Conservation (phyloP, 37 sponge, comb jelly and placozoan species). For the Chondrilla cf. caribensis region DNA sequence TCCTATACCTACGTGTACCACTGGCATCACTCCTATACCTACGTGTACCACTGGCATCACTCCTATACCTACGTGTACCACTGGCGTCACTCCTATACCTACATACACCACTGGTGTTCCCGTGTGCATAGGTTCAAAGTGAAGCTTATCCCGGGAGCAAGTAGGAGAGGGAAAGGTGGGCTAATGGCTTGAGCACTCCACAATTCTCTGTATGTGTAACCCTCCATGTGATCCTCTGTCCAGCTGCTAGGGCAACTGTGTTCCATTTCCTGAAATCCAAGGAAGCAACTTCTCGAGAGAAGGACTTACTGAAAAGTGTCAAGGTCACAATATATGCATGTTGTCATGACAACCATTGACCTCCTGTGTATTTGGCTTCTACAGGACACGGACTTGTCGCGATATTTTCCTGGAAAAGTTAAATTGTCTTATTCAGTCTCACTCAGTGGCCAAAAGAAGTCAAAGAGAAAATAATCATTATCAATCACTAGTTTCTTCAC, state of each 20-base stretch:
- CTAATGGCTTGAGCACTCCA: too few species aligned
- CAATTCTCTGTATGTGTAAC: neutral
- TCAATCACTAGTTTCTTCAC: too few species aligned
- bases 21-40: too few species aligned
- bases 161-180: constrained; percentile 91
- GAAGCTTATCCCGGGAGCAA: constrained; percentile 83
- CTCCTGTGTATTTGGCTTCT: neutral
- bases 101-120: too few species aligned
- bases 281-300: constrained; percentile 70
- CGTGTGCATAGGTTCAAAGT: constrained; percentile 95
- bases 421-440: constrained; percentile 41
- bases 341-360: neutral
- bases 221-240: neutral
- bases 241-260: constrained; percentile 84
- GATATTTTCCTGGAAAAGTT: constrained; percentile 77
- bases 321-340: constrained; percentile 64
- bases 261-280: constrained; percentile 65
- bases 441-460: too few species aligned
- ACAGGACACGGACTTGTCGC: constrained; percentile 77
- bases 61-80: too few species aligned
- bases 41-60: too few species aligned
- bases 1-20: too few species aligned
- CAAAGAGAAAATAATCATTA: too few species aligned
- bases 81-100: too few species aligned
- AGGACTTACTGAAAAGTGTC: constrained; percentile 86